These are phyloP conservation scores for Herminia tarsipennalis DNA, from an alignment of 2,888 invertebrate genomes.

Conservation along the genomic window DNA sequence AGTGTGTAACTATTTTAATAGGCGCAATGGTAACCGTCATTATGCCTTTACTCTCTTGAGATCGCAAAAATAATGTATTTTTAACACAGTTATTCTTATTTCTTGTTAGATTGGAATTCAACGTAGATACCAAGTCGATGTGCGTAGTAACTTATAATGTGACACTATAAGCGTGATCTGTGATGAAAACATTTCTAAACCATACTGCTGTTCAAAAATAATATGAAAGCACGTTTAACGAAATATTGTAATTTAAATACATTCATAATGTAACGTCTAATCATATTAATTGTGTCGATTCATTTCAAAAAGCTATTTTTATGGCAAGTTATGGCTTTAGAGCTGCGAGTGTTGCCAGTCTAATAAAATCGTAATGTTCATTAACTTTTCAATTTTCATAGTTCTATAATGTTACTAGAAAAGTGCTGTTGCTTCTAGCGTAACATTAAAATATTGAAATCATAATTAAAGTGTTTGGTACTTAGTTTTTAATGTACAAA, in stretches of 20 bases:
- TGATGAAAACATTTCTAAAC: slow-evolving; percentile 45
- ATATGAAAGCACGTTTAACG: slow-evolving; percentile 10
- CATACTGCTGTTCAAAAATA: slow-evolving; percentile 18
- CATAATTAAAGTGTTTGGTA: slow-evolving; percentile 67
- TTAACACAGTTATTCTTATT: too few relatives aligned
- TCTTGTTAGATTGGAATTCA: too few relatives aligned
- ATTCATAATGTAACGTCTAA: background rate
- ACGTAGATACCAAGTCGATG: slow-evolving; percentile 20
- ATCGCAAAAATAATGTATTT: slow-evolving; percentile 8
- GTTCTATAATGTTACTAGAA: slow-evolving; percentile 32
- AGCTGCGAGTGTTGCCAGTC: slow-evolving; percentile 11
- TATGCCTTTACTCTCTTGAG: background rate
- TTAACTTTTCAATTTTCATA: slow-evolving; percentile 24
- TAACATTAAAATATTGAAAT: slow-evolving; percentile 59
- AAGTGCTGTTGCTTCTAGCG: slow-evolving; percentile 61
- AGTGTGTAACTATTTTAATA: slow-evolving; percentile 1
- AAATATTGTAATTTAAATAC: slow-evolving; percentile 1
- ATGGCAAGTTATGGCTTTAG: background rate
- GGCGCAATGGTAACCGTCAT: background rate
- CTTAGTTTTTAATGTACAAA: slow-evolving; percentile 76
- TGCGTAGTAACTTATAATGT: slow-evolving; percentile 25
- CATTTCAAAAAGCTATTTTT: background rate
- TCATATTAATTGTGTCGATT: slow-evolving; percentile 7
- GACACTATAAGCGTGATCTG: slow-evolving; percentile 48
- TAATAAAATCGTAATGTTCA: slow-evolving; percentile 11